phyloP scores from a whole-genome alignment of 2,888 invertebrate species.

The Melanophora roralis region DNA sequence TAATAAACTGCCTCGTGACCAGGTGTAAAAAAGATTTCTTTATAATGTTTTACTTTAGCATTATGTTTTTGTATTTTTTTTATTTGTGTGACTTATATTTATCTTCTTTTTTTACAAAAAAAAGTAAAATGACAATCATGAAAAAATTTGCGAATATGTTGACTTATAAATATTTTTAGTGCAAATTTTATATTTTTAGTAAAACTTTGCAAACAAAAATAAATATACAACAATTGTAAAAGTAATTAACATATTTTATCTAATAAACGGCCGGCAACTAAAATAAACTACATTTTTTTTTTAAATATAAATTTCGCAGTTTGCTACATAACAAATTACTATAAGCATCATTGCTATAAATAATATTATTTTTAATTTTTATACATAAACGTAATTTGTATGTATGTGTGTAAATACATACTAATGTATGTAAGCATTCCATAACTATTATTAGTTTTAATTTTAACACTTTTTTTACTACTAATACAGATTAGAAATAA shows the following conservation, averaged over 20 bases:
- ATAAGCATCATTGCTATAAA: neutral
- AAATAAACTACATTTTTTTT: neutral
- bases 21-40: neutral
- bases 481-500: neutral
- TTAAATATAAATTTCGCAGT: neutral
- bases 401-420: too few species aligned
- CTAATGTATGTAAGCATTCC: too few species aligned
- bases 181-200: slow-evolving; percentile 29
- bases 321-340: neutral
- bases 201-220: slow-evolving; percentile 1
- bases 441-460: too few species aligned
- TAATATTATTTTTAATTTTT: too few species aligned
- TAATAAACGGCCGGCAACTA: slow-evolving; percentile 29
- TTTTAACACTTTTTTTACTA: too few species aligned
- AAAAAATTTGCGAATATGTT: slow-evolving; percentile 11
- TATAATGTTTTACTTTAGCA: neutral
- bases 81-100: neutral
- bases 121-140: neutral
- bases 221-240: neutral
- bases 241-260: slow-evolving; percentile 44
- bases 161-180: too few species aligned
- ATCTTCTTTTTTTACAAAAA: neutral
- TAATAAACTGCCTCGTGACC: neutral
- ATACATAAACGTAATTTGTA: too few species aligned
- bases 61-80: neutral